Conservation (phyloP, 2,797 vertebrate species). For the Denticeps clupeoides region DNA sequence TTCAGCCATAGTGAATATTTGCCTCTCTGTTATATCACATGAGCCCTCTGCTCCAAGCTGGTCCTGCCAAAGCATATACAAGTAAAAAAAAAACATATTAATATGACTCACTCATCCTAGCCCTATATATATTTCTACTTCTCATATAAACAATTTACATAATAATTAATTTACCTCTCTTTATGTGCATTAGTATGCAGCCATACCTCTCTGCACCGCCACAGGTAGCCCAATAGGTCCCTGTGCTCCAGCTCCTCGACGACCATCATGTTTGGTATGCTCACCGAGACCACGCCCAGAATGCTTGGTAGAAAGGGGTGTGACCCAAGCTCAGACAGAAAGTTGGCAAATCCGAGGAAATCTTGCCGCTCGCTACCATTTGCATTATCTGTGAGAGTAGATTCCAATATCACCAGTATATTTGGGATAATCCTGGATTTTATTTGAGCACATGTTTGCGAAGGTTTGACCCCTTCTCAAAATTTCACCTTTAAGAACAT, state of each 20-base stretch:
- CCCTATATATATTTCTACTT: no score
- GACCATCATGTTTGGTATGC: constrained; percentile 56
- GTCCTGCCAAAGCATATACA: constrained; percentile 48
- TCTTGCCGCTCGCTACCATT: constrained; percentile 49
- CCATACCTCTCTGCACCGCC: constrained; percentile 64
- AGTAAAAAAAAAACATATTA: background rate
- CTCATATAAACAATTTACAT: no score
- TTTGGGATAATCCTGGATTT: no score
- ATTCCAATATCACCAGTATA: no score
- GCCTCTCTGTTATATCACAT: constrained; percentile 74
- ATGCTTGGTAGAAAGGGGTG: constrained; percentile 71
- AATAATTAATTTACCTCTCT: no score
- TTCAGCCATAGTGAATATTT: constrained; percentile 70
- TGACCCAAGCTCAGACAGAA: constrained; percentile 62
- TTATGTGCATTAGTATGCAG: background rate
- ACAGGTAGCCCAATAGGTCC: constrained; percentile 77
- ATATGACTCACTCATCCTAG: no score
- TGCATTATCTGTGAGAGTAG: constrained; percentile 54
- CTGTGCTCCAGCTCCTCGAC: constrained; percentile 67
- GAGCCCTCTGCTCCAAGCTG: constrained; percentile 38
- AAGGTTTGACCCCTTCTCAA: background rate
- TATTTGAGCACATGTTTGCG: background rate
- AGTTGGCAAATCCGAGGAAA: constrained; percentile 74
- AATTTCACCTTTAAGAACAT: constrained; percentile 48
- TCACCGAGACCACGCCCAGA: constrained; percentile 60